Evolutionary conservation across 1,140 invertebrate species (phyloP), one percentile per base, ranked within the genome.

Genomic region (Trissolcus basalis): DNA sequence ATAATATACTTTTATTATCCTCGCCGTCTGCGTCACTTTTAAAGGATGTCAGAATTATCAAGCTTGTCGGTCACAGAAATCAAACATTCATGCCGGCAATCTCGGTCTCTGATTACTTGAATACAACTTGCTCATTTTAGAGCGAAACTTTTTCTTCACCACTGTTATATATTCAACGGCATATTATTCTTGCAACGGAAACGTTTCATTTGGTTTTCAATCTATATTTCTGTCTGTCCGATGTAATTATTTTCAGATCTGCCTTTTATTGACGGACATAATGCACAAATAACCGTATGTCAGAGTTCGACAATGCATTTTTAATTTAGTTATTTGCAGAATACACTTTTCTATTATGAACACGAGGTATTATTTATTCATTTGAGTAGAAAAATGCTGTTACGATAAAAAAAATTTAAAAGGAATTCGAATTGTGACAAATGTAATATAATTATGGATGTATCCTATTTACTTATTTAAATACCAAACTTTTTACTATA

Each of bases 21-120:
- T 68, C 58, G 14, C 65, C 48, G 65, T 70, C 69, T 70, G 63
- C 69, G 60, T 59, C 69, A 53, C 44, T 69, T 77, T 69, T 72
- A 64, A 64, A 77, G 69, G 68, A 77, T 77, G 59, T 59, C 58
- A 13, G 44, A 60, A 64, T 45, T 72, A 73, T 72, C 59, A 65
- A 78, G 73, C 41, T 60, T 58, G 59, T 65, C 64, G 69, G 69
- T 61, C 65, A 70, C 61, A 32, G 45, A 13, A 48, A 70, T 78
- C 65, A 78, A 78, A 74, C 60, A 78, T 78, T 73, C 55, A 78
- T 51, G 51, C 47, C 19, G 47, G 19, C 59, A 78, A 67, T 70
- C 65, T 78, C 59, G 76, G n/a, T 73, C 67, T 35, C 56, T 68
- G 49, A 73, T 71, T 27, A 70, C 48, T 48, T 44, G 43, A 65